phyloP scores from a whole-genome alignment of 1,140 invertebrate species.

The Drosophila athabasca region DNA sequence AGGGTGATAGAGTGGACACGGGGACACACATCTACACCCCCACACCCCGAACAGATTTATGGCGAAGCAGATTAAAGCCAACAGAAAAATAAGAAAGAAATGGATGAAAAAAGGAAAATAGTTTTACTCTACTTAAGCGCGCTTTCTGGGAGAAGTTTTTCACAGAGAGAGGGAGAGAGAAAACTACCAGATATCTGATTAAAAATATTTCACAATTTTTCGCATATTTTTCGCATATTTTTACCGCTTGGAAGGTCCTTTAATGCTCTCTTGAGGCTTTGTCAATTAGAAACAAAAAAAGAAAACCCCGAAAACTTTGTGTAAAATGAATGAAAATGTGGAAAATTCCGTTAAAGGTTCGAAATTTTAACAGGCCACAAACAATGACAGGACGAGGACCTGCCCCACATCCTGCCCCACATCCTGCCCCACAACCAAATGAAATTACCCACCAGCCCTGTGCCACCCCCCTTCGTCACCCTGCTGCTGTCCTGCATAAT shows the following conservation, averaged over 20 bases:
- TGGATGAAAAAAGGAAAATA: slow-evolving; percentile 21
- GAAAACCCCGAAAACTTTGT: not conserved
- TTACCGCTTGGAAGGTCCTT: not conserved
- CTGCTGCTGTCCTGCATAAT: slow-evolving; percentile 50
- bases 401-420: slow-evolving; percentile 22
- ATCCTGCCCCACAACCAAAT: slow-evolving; percentile 53
- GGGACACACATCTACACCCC: not conserved
- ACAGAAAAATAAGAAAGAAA: slow-evolving; percentile 9
- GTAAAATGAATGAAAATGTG: slow-evolving; percentile 33
- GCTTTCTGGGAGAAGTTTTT: too few relatives aligned
- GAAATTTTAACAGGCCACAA: slow-evolving; percentile 24
- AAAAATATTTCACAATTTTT: too few relatives aligned
- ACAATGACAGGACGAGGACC: slow-evolving; percentile 32
- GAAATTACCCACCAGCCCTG: slow-evolving; percentile 54
- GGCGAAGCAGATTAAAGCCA: slow-evolving; percentile 17
- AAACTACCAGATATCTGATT: too few relatives aligned
- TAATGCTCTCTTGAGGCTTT: too few relatives aligned
- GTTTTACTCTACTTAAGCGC: not conserved
- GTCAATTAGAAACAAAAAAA: not conserved
- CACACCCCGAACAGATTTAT: slow-evolving; percentile 61
- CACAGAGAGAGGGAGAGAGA: fast-evolving
- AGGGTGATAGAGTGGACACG: slow-evolving; percentile 16
- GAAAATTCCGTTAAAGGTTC: slow-evolving; percentile 30
- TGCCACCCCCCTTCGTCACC: too few relatives aligned
- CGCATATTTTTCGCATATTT: too few relatives aligned